Evolutionary conservation across 2,888 invertebrate species (phyloP).

Genomic region (Malachius bipustulatus): DNA sequence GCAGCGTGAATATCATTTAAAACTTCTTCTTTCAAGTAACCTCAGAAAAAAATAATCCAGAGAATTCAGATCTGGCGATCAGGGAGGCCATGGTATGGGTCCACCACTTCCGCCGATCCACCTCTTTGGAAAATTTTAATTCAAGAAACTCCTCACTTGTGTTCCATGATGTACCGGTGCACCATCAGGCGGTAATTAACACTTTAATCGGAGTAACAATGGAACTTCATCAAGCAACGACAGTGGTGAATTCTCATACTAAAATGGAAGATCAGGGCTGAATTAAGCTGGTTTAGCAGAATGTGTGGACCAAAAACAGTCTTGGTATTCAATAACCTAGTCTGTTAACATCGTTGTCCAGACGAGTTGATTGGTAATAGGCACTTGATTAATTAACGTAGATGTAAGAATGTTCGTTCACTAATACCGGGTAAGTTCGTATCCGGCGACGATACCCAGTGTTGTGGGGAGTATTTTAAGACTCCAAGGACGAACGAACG

Average conservation of each 20-base stretch:
- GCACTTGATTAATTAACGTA: too few species aligned
- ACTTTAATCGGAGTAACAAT: not conserved
- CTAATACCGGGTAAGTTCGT: too few species aligned
- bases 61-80: not conserved
- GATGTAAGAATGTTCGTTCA: too few species aligned
- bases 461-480: too few species aligned
- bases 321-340: not conserved
- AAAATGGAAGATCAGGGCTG: not conserved
- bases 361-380: too few species aligned
- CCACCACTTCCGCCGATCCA: not conserved
- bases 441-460: too few species aligned
- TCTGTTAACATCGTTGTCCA: too few species aligned
- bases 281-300: not conserved
- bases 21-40: slow-evolving; percentile 1
- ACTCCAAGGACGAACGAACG: too few species aligned
- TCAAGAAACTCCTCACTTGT: slow-evolving; percentile 2
- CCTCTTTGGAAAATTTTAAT: not conserved
- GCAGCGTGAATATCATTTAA: too few species aligned
- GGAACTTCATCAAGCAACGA: slow-evolving; percentile 3
- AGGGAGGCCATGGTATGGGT: slow-evolving; percentile 2
- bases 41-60: not conserved
- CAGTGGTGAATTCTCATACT: not conserved
- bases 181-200: not conserved
- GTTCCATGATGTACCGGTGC: not conserved
- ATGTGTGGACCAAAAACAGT: not conserved